phyloP scores from a whole-genome alignment of 2,888 invertebrate species.

The Ischnus inquisitorius region DNA sequence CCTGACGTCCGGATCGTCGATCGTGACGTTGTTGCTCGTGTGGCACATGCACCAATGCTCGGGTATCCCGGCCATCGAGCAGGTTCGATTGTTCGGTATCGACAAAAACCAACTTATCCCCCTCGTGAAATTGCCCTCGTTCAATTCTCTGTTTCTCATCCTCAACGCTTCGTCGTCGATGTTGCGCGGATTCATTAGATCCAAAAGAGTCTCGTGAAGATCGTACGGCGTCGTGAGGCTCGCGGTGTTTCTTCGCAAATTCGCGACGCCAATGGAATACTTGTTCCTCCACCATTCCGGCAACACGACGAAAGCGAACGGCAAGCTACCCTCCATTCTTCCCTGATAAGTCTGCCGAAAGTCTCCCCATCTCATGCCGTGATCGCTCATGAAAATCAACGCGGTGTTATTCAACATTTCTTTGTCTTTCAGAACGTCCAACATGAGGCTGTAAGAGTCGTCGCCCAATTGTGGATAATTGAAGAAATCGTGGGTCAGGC shows the following conservation, averaged over 20 bases:
- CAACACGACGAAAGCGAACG: conserved; percentile 91
- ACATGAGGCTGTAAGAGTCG: conserved; percentile 87
- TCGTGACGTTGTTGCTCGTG: conserved; percentile 87
- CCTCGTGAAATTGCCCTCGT: conserved; percentile 81
- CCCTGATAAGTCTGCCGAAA: conserved; percentile 95
- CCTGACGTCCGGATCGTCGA: conserved; percentile 86
- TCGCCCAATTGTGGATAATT: conserved; percentile 93
- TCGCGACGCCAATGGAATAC: conserved; percentile 88
- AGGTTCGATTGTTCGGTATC: conserved; percentile 91
- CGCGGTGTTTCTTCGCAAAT: conserved; percentile 89
- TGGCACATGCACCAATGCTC: conserved; percentile 97
- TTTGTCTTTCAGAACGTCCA: conserved; percentile 86
- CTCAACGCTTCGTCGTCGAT: conserved; percentile 84
- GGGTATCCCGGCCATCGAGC: conserved; percentile 91
- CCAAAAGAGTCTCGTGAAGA: conserved; percentile 91
- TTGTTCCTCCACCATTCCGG: conserved; percentile 90
- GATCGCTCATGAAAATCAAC: conserved; percentile 93
- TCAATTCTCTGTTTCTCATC: conserved; percentile 82
- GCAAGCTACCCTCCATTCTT: conserved; percentile 94
- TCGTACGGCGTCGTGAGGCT: conserved; percentile 95
- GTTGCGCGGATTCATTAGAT: conserved; percentile 88
- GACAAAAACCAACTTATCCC: conserved; percentile 93
- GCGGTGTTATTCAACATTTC: conserved; percentile 89
- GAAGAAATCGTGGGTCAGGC: conserved; percentile 94
- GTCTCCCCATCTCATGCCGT: conserved; percentile 95